These are phyloP conservation scores for Enteromius thamalakanensis DNA, from an alignment of 2,797 vertebrate species.

Conservation along the genomic window DNA sequence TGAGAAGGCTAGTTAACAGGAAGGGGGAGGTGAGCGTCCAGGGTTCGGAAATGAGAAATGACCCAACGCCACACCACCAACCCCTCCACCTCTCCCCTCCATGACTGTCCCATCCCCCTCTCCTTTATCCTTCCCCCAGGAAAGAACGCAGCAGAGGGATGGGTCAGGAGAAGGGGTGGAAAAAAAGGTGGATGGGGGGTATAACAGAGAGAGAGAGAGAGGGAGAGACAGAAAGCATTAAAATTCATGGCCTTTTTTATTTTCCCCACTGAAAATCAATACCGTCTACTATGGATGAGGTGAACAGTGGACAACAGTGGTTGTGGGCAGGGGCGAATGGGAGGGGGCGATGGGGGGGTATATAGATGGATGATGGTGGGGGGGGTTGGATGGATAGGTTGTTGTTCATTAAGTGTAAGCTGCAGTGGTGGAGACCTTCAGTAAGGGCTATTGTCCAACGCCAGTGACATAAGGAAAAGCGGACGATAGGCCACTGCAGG, in stretches of 20 bases:
- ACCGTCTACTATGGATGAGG: conserved; percentile 84
- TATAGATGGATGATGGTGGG: conserved; percentile 45
- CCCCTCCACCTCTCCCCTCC: conserved; percentile 50
- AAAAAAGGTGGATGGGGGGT: conserved; percentile 52
- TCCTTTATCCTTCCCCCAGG: conserved; percentile 68
- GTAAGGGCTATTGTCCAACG: conserved; percentile 73
- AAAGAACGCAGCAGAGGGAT: conserved; percentile 66
- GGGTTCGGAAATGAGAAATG: conserved; percentile 69
- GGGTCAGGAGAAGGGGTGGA: conserved; percentile 64
- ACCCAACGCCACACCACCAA: conserved; percentile 62
- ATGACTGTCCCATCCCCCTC: conserved; percentile 65
- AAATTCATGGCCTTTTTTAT: conserved; percentile 87
- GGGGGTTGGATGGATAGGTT: conserved; percentile 66
- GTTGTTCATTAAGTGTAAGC: conserved; percentile 80
- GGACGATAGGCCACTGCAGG: conserved; percentile 12
- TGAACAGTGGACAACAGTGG: conserved; percentile 81
- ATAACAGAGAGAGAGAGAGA: conserved; percentile 28
- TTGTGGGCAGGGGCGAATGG: conserved; percentile 67
- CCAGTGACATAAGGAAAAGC: conserved; percentile 49
- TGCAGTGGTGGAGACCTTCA: conserved; percentile 70
- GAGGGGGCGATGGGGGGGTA: conserved; percentile 27
- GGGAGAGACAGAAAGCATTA: conserved; percentile 76
- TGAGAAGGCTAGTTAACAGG: conserved; percentile 66
- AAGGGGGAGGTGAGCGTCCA: conserved; percentile 47
- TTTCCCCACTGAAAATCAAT: conserved; percentile 84